Conservation (phyloP, 1,140 invertebrate genomes). For the Diorhabda elongata region DNA sequence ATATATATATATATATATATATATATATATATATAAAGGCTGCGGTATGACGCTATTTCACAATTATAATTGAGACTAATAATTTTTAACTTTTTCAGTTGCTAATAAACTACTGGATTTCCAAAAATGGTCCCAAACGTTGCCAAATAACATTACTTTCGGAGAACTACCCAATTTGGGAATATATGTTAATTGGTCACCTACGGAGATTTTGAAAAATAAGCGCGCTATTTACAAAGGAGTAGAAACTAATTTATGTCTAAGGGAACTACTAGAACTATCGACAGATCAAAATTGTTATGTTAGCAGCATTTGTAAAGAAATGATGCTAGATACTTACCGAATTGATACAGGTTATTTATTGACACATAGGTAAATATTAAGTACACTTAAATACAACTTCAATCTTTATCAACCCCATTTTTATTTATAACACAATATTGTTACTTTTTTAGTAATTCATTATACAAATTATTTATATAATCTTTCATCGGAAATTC, state of each 20-base stretch:
- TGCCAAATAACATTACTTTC: background rate
- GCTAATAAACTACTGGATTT: background rate
- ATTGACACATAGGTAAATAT: conserved; percentile 13
- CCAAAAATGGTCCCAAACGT: conserved; percentile 4
- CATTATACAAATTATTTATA: too few species aligned
- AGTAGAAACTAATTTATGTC: conserved; percentile 8
- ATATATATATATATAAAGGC: background rate
- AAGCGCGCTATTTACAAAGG: conserved; percentile 15
- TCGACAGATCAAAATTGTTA: conserved; percentile 6
- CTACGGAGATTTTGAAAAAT: background rate
- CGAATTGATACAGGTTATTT: conserved; percentile 19
- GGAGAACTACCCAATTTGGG: conserved; percentile 5
- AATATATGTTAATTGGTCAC: conserved; percentile 7
- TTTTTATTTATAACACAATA: too few species aligned
- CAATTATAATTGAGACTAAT: background rate
- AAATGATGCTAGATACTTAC: conserved; percentile 12
- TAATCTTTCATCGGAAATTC: too few species aligned
- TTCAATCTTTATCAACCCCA: too few species aligned
- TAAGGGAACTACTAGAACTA: conserved; percentile 11
- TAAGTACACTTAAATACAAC: too few species aligned
- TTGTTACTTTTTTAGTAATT: too few species aligned
- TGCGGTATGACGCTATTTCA: background rate
- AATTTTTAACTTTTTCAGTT: conserved; percentile 7
- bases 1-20: conserved; percentile 1
- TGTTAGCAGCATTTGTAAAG: conserved; percentile 13